A percentile compares a stretch with the other conserved stretches of the same genome.
phyloP scores from a whole-genome alignment of 2,888 invertebrate species.

The Spialia ferax region DNA sequence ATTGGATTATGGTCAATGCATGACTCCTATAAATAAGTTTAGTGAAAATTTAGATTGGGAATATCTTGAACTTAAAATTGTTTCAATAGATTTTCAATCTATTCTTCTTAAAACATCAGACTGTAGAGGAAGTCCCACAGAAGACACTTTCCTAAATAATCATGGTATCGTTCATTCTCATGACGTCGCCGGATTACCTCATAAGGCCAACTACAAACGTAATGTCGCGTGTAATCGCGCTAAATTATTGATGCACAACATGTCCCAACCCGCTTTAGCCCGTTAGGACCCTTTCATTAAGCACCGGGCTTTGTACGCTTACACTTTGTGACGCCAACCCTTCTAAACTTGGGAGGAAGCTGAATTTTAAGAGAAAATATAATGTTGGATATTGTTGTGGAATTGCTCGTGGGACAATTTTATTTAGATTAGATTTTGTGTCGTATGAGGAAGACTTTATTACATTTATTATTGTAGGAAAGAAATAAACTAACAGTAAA shows the following conservation, averaged over 20 bases:
- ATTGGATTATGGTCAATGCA: too few relatives aligned
- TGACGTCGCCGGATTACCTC: conserved; percentile 44
- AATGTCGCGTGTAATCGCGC: conserved; percentile 53
- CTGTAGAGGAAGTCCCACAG: too few relatives aligned
- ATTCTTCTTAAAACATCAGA: not conserved
- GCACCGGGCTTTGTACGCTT: conserved; percentile 38
- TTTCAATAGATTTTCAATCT: too few relatives aligned
- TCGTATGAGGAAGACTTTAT: not conserved
- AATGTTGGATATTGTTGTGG: not conserved
- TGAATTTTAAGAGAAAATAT: conserved; percentile 27
- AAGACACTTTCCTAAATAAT: not conserved
- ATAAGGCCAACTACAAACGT: conserved; percentile 48
- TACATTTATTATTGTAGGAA: too few relatives aligned
- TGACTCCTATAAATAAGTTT: too few relatives aligned
- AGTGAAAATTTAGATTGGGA: too few relatives aligned
- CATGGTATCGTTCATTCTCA: not conserved
- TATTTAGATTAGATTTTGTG: not conserved
- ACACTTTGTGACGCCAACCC: conserved; percentile 34
- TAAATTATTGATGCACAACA: conserved; percentile 50
- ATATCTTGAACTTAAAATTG: too few relatives aligned
- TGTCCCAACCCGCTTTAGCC: conserved; percentile 36
- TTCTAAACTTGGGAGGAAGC: conserved; percentile 16
- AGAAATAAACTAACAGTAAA: too few relatives aligned
- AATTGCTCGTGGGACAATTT: not conserved
- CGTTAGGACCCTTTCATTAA: conserved; percentile 37